A percentile compares a stretch with the other conserved stretches of the same genome.
phyloP scores from a whole-genome alignment of 1,140 invertebrate genomes.

The Platyscapa corneri region DNA sequence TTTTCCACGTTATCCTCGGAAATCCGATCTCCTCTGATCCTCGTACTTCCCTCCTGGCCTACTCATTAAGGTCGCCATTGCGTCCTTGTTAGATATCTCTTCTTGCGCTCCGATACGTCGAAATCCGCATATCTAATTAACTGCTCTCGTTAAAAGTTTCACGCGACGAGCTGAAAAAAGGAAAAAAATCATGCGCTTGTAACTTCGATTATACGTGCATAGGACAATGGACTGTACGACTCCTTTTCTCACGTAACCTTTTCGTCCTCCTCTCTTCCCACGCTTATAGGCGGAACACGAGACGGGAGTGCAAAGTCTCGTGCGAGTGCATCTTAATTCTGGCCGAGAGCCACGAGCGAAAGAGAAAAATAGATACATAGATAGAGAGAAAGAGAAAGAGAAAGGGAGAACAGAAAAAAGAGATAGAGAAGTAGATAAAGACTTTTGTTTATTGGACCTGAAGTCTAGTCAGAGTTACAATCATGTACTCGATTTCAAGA shows the following conservation, averaged over 20 bases:
- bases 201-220: neutral
- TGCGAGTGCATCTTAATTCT: conserved; percentile 29
- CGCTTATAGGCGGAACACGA: conserved; percentile 3
- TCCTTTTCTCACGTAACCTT: conserved; percentile 58
- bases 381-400: neutral
- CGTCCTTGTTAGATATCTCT: conserved; percentile 67
- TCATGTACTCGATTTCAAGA: conserved; percentile 3
- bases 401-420: neutral
- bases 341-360: neutral
- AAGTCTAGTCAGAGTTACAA: neutral
- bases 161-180: conserved; percentile 14
- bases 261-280: conserved; percentile 29
- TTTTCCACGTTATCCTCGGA: neutral
- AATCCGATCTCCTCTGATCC: neutral
- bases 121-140: conserved; percentile 65
- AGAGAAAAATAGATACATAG: neutral
- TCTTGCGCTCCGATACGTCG: conserved; percentile 53
- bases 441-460: conserved; percentile 15
- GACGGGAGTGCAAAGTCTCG: neutral
- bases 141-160: conserved; percentile 50
- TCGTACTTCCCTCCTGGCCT: neutral
- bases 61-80: conserved; percentile 68
- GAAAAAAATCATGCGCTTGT: neutral
- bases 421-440: conserved; percentile 10
- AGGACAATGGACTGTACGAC: neutral